Base-by-base conservation (phyloP, 2,888 invertebrate species). In the Polydrusus cervinus region DNA sequence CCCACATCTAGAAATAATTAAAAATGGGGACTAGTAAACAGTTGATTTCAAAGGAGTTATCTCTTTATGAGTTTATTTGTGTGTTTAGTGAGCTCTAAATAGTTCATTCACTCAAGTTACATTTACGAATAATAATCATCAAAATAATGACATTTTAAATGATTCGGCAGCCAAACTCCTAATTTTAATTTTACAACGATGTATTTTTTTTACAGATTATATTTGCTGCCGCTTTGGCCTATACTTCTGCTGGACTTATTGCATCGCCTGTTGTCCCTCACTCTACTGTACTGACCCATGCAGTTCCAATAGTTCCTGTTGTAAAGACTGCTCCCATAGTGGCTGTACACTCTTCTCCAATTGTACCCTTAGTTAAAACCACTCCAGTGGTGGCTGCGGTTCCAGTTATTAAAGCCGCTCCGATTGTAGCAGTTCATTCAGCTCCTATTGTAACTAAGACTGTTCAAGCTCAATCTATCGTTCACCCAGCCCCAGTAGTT, bases 301-400 rank as follows among this genome's bases (percentile, higher is more conserved):
- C 83, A 11, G 82, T 81, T 47, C 82, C 83, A 18, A 82, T 84
- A 49, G 81, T 84, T 76, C 80, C 82, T n/a, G 78, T 80, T 30
- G 78, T 80, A 18, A 80, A 82, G 34, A 83, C 83, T 9, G 82
- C 81, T 53, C 69, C 69, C 3, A 51, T 65, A n/a, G 82, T 82
- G 20, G 82, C 84, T 60, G 82, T 84, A 1, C 81, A 82, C 64
- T 80, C 82, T 49, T 77, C 76, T 13, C 75, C 75, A 6, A 53
- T 76, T 11, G 53, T 72, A 1, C 30, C 62, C 18, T 38, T 60
- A 11, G 10, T 40, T 38, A 77, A 75, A 49, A 61, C 64, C 18
- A 16, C 76, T 69, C 78, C 78, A 61, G 74, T 74, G 10, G 82
- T 81, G 0, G 45, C 53, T 25, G 25, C 25, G 25, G 5, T 25